Percentiles rank a stretch among this genome's conserved stretches.
These are phyloP conservation scores for Whitmania pigra DNA, from an alignment of 1,140 invertebrate species.

Conservation along the genomic window DNA sequence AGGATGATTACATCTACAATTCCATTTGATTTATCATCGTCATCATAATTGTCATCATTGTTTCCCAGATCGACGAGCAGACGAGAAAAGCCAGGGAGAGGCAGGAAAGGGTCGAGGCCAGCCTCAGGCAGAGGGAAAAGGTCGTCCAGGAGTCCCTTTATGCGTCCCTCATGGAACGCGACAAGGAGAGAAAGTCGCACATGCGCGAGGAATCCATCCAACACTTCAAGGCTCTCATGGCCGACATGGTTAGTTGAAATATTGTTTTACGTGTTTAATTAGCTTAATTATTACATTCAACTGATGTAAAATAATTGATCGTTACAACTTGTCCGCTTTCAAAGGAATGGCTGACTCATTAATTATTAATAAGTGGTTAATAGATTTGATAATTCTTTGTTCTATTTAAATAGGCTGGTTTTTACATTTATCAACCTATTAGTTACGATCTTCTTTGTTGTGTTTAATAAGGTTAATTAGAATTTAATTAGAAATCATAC, in stretches of 20 bases:
- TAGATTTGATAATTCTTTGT: no score
- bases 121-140: conserved; percentile 77
- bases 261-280: neutral
- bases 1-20: neutral
- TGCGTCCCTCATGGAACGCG: conserved; percentile 77
- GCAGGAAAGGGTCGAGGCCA: conserved; percentile 67
- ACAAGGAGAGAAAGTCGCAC: conserved; percentile 92
- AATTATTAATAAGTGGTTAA: no score
- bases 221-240: conserved; percentile 81
- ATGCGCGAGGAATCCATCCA: conserved; percentile 86
- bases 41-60: neutral
- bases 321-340: no score
- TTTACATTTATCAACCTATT: no score
- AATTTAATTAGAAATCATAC: no score
- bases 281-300: neutral
- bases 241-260: conserved; percentile 43
- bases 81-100: conserved; percentile 43
- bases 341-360: no score
- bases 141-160: conserved; percentile 71
- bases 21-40: neutral
- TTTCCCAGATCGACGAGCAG: neutral
- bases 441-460: no score
- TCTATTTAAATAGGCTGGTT: no score
- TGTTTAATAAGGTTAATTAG: no score
- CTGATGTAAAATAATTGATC: neutral